Base-by-base conservation (phyloP, 2,888 invertebrate genomes). In the Drosophila pseudotalamancana region DNA sequence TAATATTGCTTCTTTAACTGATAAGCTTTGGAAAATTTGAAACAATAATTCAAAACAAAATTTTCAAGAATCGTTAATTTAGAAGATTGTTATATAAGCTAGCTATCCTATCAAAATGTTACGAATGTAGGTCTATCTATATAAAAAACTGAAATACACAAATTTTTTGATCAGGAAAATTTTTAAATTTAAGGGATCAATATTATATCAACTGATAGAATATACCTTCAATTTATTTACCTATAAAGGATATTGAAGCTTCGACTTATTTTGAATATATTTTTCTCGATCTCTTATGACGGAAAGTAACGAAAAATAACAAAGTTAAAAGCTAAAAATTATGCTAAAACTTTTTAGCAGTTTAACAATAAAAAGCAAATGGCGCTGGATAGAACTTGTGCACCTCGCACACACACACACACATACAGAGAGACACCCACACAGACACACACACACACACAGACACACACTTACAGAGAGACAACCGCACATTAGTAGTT, bases 401-500 rank as follows among this genome's bases (percentile, higher is more conserved):
- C 55, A 61, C 65, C 66, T 63, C 62, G 77, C 80, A n/a, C 80
- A 68, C 82, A 63, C 76, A 76, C 50, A 31, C 77, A 9, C 25
- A 6, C 25, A 25, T 9, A 3, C 25, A 25, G 25, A n/a, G n/a
- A n/a, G n/a, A n/a, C n/a, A n/a, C n/a, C n/a, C n/a, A n/a, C n/a
- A n/a, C 23, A 55, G 29, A 35, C 46, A 27, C 23, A 12, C 42
- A 29, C 16, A 35, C 55, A 49, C 9, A 43, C 27, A 42, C 42
- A 49, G 14, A 55, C 39, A 56, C 23, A 49, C 42, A 54, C 18
- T 42, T 1, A 50, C 25, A 39, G 40, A 48, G 42, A 61, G 60
- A 56, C 45, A 76, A 82, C 82, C 83, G 83, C 83, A 87, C 82
- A 83, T 87, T 85, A 83, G 83, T 83, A 83, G 87, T 87, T 87